Evolutionary conservation across 1,140 invertebrate species (phyloP).

Genomic region (Phenacoccus solenopsis): DNA sequence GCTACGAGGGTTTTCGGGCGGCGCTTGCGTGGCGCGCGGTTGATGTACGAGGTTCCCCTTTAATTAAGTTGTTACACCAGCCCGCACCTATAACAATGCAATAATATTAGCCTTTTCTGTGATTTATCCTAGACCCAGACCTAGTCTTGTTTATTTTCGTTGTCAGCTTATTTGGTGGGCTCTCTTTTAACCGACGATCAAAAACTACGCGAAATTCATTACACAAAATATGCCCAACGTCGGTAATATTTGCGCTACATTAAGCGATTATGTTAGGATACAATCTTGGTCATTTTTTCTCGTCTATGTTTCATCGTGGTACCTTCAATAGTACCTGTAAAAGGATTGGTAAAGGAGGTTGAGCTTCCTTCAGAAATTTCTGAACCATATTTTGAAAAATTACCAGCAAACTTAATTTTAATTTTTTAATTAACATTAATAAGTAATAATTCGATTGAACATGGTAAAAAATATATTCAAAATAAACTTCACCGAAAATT

Average conservation of each 20-base stretch:
- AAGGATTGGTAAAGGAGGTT: too few relatives aligned
- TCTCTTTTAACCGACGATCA: constrained; percentile 10
- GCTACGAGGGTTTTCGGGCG: neutral
- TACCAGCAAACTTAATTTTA: too few relatives aligned
- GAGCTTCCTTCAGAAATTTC: too few relatives aligned
- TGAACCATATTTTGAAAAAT: too few relatives aligned
- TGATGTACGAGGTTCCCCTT: constrained; percentile 1
- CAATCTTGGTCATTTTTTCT: neutral
- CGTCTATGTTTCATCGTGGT: too few relatives aligned
- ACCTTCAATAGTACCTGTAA: too few relatives aligned
- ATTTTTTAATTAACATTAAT: too few relatives aligned
- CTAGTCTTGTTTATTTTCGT: constrained; percentile 15
- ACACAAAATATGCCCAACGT: neutral
- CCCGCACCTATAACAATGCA: constrained; percentile 10
- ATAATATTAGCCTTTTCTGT: constrained; percentile 14
- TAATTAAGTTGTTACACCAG: constrained; percentile 12
- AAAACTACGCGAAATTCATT: neutral
- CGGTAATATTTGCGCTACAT: constrained; percentile 5
- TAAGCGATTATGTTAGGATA: neutral
- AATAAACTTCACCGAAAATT: too few relatives aligned
- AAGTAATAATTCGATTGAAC: too few relatives aligned
- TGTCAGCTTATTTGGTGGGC: neutral
- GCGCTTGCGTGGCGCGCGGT: neutral
- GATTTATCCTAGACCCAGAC: constrained; percentile 16
- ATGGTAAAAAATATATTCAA: too few relatives aligned